These are phyloP conservation scores for Potamilus streckersoni DNA, from an alignment of 1,140 invertebrate genomes.

Conservation along the genomic window DNA sequence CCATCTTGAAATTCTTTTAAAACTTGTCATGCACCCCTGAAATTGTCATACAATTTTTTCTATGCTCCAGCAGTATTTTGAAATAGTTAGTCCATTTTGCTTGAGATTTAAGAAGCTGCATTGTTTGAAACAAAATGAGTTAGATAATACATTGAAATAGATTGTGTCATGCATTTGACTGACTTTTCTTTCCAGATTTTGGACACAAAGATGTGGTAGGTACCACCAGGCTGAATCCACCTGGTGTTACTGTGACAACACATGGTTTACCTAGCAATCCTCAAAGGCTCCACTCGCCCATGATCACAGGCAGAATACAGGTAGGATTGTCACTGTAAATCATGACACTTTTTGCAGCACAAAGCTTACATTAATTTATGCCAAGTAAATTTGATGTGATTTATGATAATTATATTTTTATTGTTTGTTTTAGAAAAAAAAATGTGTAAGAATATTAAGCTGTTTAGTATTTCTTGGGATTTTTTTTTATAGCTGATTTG, in stretches of 20 bases:
- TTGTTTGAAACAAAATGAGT: no score
- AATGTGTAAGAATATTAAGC: background rate
- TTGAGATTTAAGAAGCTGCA: no score
- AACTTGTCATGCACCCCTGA: no score
- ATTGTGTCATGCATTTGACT: no score
- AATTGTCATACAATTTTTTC: no score
- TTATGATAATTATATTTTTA: no score
- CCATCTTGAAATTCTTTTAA: no score
- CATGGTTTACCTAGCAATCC: conserved; percentile 49
- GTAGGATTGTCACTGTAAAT: conserved; percentile 30
- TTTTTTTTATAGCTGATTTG: no score
- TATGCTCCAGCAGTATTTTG: no score
- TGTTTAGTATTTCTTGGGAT: background rate
- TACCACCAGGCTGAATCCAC: conserved; percentile 37
- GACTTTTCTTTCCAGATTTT: conserved; percentile 44
- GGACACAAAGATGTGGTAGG: conserved; percentile 50
- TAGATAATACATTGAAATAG: no score
- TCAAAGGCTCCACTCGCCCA: conserved; percentile 46
- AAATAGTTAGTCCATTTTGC: no score
- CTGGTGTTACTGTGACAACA: conserved; percentile 58
- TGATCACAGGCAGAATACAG: conserved; percentile 61
- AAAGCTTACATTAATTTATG: background rate
- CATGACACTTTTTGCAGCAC: background rate
- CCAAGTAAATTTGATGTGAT: background rate
- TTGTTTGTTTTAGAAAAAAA: no score